Evolutionary conservation across 2,797 vertebrate species (phyloP), one percentile per base, ranked within the genome.

Genomic region (Acanthiza pusilla): DNA sequence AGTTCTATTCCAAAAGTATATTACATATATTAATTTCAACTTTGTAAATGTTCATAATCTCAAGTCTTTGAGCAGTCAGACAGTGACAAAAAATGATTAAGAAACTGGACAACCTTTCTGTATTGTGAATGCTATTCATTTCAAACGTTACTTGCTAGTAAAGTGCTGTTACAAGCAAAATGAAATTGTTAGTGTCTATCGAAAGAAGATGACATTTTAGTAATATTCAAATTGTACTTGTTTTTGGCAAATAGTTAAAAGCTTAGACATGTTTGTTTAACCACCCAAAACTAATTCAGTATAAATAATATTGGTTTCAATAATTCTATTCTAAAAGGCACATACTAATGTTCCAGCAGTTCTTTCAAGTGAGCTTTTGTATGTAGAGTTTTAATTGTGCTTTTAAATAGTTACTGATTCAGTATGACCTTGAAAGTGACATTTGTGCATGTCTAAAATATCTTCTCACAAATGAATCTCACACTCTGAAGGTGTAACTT

Each of bases 291-390:
- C 74, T 89, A 83, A 88, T 88, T 79, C 89, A 72, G 87, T 96
- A 97, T 95, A 97, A 98, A 98, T 95, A 97, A 93, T 85, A 94
- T 74, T 79, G 82, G 42, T 96, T 97, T 96, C 96, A 94, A 88
- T 93, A 96, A 93, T 85, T 93, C 93, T 93, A 96, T 89, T 94
- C 94, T 97, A 96, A 97, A 98, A 98, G 98, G 98, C 98, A 98
- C 98, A 73, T 97, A 97, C 97, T 95, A 97, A 97, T 97, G 95
- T 96, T 94, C 96, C 91, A 96, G 97, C 96, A 97, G 97, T 97
- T 97, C 84, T 20, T 97, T 97, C 96, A 96, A 97, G 96, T 97
- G 96, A 95, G 97, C 95, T 96, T 96, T 95, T 97, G 91, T 95
- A 95, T 94, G 91, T 95, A 97, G 95, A 96, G 88, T 84, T 97